A percentile compares a stretch with the other conserved stretches of the same genome.
phyloP scores from a whole-genome alignment of 1,140 invertebrate species.

The Heliothis subflexa region DNA sequence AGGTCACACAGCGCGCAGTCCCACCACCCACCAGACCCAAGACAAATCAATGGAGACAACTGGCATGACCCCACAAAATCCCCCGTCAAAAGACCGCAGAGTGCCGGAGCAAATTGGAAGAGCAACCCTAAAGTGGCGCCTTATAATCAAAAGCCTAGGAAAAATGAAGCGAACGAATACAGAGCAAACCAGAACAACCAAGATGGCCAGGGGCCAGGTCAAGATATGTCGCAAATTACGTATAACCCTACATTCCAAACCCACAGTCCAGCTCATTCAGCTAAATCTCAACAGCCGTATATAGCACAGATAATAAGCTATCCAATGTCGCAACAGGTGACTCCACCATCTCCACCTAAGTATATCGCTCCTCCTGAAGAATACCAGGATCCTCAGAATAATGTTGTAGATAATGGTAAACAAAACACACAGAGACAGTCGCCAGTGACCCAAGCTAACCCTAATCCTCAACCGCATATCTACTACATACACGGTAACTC shows the following conservation, averaged over 20 bases:
- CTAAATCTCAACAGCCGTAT: slow-evolving; percentile 80
- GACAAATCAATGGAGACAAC: slow-evolving; percentile 73
- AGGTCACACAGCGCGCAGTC: slow-evolving; percentile 77
- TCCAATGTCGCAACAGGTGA: slow-evolving; percentile 83
- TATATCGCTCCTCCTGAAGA: slow-evolving; percentile 83
- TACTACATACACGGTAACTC: slow-evolving; percentile 82
- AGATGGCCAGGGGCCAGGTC: slow-evolving; percentile 66
- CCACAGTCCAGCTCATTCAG: slow-evolving; percentile 82
- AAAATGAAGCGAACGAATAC: slow-evolving; percentile 77
- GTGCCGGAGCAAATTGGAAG: slow-evolving; percentile 80
- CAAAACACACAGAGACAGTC: slow-evolving; percentile 62
- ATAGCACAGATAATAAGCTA: slow-evolving; percentile 85
- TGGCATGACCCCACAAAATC: slow-evolving; percentile 80
- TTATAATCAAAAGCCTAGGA: slow-evolving; percentile 79
- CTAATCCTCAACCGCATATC: slow-evolving; percentile 76
- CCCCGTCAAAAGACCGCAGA: slow-evolving; percentile 81
- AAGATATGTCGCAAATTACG: slow-evolving; percentile 82
- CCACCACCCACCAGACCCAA: slow-evolving; percentile 68
- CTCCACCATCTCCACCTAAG: slow-evolving; percentile 77
- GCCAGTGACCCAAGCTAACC: slow-evolving; percentile 65
- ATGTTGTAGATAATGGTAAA: slow-evolving; percentile 73
- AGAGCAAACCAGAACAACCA: slow-evolving; percentile 72
- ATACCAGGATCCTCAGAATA: slow-evolving; percentile 80
- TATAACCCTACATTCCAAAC: slow-evolving; percentile 86
- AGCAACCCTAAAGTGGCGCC: slow-evolving; percentile 80